Percentiles rank a stretch among this genome's conserved stretches.
Evolutionary conservation across 2,113 vertebrate genomes (phyloP).

Genomic region (Cyprinodon brontotheroides): DNA sequence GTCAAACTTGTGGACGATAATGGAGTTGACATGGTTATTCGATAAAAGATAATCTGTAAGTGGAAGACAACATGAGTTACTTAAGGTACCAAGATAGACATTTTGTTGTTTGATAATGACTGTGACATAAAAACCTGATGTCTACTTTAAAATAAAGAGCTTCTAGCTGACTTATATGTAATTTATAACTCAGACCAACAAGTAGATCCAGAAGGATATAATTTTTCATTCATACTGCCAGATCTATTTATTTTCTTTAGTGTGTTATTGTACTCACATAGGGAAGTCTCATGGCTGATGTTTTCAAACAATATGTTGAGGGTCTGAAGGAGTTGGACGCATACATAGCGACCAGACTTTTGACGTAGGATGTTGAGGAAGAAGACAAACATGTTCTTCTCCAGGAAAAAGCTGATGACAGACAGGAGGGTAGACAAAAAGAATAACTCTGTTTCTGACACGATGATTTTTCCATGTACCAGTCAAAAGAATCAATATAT

Average conservation of each 20-base stretch:
- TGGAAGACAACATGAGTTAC: neutral
- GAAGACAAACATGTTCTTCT: constrained; percentile 99
- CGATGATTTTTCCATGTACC: neutral
- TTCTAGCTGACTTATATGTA: neutral
- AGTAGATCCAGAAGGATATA: neutral
- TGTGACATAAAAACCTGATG: neutral
- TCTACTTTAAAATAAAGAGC: neutral
- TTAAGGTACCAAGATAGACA: neutral
- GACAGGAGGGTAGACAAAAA: neutral
- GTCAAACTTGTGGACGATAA: constrained; percentile 99
- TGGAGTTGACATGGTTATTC: constrained; percentile 98
- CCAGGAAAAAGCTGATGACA: constrained; percentile 91
- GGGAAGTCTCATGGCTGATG: constrained; percentile 96
- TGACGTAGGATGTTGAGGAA: constrained; percentile 98
- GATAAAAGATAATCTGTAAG: constrained; percentile 93
- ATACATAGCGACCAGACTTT: constrained; percentile 96
- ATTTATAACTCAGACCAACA: neutral
- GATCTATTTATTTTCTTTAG: neutral
- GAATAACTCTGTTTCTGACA: neutral
- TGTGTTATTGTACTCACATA: constrained; percentile 84
- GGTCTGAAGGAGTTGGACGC: constrained; percentile 97
- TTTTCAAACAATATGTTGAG: constrained; percentile 99
- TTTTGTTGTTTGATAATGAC: neutral
- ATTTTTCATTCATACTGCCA: too few species aligned
- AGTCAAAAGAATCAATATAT: neutral